Evolutionary conservation across 2,113 vertebrate species (phyloP).

Genomic region (Rhinoderma darwinii): DNA sequence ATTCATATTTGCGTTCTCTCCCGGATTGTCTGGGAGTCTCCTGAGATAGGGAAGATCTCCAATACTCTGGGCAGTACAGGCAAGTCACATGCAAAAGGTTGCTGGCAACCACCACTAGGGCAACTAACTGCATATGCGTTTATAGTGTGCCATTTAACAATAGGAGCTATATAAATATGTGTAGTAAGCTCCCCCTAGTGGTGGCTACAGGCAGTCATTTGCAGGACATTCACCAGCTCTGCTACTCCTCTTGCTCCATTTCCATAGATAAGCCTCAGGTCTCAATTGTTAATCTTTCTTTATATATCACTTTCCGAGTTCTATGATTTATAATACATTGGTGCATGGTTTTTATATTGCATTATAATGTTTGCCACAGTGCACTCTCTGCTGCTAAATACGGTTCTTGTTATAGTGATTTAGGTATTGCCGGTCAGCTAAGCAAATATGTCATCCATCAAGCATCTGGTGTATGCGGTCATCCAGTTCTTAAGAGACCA

Average conservation of each 20-base stretch:
- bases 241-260: neutral
- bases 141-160: too few species aligned
- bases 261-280: neutral
- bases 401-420: conserved; percentile 63
- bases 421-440: conserved; percentile 60
- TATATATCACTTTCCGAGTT: neutral
- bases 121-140: too few species aligned
- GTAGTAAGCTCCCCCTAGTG: too few species aligned
- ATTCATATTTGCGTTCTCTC: too few species aligned
- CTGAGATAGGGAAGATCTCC: too few species aligned
- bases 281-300: neutral
- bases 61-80: too few species aligned
- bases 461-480: conserved; percentile 91
- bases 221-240: too few species aligned
- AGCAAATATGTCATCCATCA: conserved; percentile 90
- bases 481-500: conserved; percentile 96
- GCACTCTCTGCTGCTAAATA: conserved; percentile 5
- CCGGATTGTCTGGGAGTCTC: too few species aligned
- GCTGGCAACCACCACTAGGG: too few species aligned
- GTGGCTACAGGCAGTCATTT: too few species aligned
- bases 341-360: neutral
- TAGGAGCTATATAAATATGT: too few species aligned
- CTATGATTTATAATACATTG: neutral
- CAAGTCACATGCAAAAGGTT: too few species aligned
- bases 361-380: conserved; percentile 38